Conservation (phyloP, 1,140 invertebrate genomes). For the Drosophila tani region DNA sequence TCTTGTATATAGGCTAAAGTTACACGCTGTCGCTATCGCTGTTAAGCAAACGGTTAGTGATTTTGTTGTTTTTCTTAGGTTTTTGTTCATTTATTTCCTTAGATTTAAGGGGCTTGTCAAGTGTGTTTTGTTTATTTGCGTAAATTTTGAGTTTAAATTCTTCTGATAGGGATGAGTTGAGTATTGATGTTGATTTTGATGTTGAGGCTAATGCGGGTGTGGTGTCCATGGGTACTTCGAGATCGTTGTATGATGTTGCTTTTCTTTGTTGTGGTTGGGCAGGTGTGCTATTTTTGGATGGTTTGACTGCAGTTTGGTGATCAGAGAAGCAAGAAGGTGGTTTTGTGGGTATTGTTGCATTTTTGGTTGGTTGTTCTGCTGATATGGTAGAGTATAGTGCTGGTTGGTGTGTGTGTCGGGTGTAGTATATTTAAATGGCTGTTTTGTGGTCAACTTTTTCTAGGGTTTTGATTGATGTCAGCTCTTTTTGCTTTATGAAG, state of each 20-base stretch:
- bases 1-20: no score
- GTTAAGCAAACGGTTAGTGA: no score
- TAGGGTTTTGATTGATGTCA: constrained; percentile 16
- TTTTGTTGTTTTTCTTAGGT: no score
- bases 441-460: constrained; percentile 31
- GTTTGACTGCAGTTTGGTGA: no score
- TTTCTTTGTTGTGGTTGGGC: constrained; percentile 4
- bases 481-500: constrained; percentile 23
- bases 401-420: constrained; percentile 8
- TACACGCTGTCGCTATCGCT: no score
- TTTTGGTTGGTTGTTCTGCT: neutral
- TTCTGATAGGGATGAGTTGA: no score
- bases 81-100: no score
- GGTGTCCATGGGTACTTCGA: constrained; percentile 16
- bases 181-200: neutral
- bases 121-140: no score
- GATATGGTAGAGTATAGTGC: constrained; percentile 14
- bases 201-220: neutral
- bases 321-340: neutral
- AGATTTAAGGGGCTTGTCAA: no score
- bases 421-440: constrained; percentile 3
- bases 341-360: neutral
- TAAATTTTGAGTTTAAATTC: no score
- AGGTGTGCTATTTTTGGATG: no score
- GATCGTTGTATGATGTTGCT: constrained; percentile 2